phyloP scores from a whole-genome alignment of 2,113 vertebrate genomes.

The Hirundichthys speculiger region DNA sequence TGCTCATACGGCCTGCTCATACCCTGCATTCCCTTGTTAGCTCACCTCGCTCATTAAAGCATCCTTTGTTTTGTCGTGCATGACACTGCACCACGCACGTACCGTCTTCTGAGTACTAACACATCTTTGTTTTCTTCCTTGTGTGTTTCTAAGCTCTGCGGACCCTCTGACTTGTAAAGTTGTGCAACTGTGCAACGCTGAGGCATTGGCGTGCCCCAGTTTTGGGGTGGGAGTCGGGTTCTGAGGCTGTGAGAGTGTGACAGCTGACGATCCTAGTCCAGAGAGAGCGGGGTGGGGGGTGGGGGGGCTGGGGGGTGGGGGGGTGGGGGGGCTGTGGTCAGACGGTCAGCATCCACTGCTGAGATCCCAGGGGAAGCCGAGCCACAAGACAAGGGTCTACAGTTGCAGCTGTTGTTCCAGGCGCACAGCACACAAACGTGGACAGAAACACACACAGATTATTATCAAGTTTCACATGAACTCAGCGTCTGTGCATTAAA shows the following conservation, averaged over 20 bases:
- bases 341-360: slow-evolving; percentile 51
- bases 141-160: slow-evolving; percentile 9
- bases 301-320: too few relatives aligned
- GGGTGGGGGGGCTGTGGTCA: slow-evolving; percentile 18
- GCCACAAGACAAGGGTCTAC: slow-evolving; percentile 50
- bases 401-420: slow-evolving; percentile 70
- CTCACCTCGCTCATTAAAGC: slow-evolving; percentile 6
- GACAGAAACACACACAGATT: slow-evolving; percentile 1
- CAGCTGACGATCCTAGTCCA: slow-evolving; percentile 71
- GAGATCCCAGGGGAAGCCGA: slow-evolving; percentile 64
- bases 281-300: not conserved
- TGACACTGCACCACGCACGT: not conserved
- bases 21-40: not conserved
- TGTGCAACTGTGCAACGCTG: slow-evolving; percentile 26
- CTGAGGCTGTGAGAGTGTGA: slow-evolving; percentile 62
- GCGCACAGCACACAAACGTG: not conserved
- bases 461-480: slow-evolving; percentile 31
- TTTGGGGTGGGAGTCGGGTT: slow-evolving; percentile 39
- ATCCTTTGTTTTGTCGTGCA: slow-evolving; percentile 19
- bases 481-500: not conserved
- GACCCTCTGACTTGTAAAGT: slow-evolving; percentile 19
- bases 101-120: not conserved
- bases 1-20: slow-evolving; percentile 14
- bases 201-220: slow-evolving; percentile 56
- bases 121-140: not conserved